A percentile compares a stretch with the other conserved stretches of the same genome.
phyloP scores from a whole-genome alignment of 2,888 invertebrate genomes.

The Digitonthophagus gazella region DNA sequence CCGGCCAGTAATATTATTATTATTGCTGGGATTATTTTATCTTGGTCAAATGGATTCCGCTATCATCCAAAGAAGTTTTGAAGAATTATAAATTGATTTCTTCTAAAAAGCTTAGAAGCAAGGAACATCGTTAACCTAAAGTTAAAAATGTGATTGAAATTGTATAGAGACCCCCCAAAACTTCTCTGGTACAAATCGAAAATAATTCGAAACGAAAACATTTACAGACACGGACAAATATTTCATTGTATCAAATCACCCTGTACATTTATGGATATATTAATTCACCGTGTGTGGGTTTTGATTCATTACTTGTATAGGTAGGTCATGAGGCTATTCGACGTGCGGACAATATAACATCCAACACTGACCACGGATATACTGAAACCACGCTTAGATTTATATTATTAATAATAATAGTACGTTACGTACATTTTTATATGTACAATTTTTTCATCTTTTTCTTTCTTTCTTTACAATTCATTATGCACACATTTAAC shows the following conservation, averaged over 20 bases:
- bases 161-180: too few relatives aligned
- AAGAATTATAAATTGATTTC: too few relatives aligned
- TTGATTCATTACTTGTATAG: slow-evolving; percentile 2
- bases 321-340: slow-evolving; percentile 32
- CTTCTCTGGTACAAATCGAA: too few relatives aligned
- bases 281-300: slow-evolving; percentile 18
- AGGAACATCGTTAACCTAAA: too few relatives aligned
- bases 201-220: too few relatives aligned
- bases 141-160: too few relatives aligned
- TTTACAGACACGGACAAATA: not conserved
- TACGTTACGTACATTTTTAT: slow-evolving; percentile 26
- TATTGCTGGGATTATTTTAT: too few relatives aligned
- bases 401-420: slow-evolving; percentile 17
- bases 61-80: not conserved
- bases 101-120: too few relatives aligned
- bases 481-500: slow-evolving; percentile 42
- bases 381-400: slow-evolving; percentile 18
- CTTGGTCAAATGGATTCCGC: not conserved
- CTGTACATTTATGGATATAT: slow-evolving; percentile 16
- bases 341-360: slow-evolving; percentile 29
- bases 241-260: slow-evolving; percentile 14
- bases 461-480: slow-evolving; percentile 33
- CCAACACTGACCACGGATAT: slow-evolving; percentile 32
- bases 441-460: slow-evolving; percentile 36
- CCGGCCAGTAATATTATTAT: too few relatives aligned